Conservation (phyloP, 2,797 vertebrate genomes). For the Stomatorhinus walkeri region DNA sequence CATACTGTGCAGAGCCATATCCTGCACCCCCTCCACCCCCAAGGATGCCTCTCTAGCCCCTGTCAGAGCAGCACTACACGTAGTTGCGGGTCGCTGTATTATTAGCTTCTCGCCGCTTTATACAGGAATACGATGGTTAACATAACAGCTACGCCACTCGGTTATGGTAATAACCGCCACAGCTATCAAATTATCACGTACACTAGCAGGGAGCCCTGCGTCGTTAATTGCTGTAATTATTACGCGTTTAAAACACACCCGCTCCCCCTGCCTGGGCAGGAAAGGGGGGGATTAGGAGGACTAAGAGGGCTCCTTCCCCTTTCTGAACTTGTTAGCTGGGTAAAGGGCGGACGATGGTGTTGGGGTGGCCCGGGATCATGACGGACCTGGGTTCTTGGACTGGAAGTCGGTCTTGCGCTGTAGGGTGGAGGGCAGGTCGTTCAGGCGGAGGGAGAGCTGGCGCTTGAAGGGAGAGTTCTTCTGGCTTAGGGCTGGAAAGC, state of each 20-base stretch:
- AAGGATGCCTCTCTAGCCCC: not conserved
- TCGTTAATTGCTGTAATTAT: slow-evolving; percentile 9
- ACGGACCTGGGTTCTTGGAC: slow-evolving; percentile 67
- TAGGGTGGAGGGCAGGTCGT: slow-evolving; percentile 83
- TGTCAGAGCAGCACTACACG: not conserved
- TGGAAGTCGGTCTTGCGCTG: slow-evolving; percentile 81
- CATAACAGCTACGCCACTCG: not conserved
- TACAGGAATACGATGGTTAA: not conserved
- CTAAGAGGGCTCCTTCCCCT: not conserved
- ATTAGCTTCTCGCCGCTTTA: not conserved
- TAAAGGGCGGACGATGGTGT: not conserved
- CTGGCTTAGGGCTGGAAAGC: slow-evolving; percentile 82
- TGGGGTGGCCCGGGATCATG: not conserved
- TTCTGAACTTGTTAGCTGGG: not conserved
- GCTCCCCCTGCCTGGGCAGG: not conserved
- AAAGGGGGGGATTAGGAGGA: not conserved
- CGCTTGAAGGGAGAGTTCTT: slow-evolving; percentile 90
- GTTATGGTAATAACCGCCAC: not conserved
- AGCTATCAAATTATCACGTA: slow-evolving; percentile 6
- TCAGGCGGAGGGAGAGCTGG: slow-evolving; percentile 83
- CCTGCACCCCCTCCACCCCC: not conserved
- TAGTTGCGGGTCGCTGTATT: not conserved
- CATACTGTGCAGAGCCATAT: not conserved
- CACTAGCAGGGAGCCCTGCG: not conserved
- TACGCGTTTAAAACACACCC: not conserved